Percentiles rank a stretch among this genome's conserved stretches.
phyloP scores from a whole-genome alignment of 2,888 invertebrate species.

The Corbicula japonica region DNA sequence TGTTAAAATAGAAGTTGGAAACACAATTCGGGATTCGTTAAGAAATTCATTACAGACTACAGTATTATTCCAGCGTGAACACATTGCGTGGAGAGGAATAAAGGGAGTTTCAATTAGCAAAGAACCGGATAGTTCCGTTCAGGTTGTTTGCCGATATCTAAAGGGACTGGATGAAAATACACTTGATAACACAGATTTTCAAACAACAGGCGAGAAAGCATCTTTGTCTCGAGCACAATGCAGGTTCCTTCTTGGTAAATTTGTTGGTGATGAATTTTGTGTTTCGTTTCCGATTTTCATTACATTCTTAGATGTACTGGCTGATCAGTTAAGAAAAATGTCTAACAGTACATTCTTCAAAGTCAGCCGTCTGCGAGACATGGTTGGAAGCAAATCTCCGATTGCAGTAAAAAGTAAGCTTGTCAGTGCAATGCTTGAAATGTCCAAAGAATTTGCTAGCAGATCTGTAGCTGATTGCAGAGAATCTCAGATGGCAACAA shows the following conservation, averaged over 20 bases:
- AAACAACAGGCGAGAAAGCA: conserved; percentile 34
- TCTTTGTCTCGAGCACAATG: conserved; percentile 49
- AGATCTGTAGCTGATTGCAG: conserved; percentile 44
- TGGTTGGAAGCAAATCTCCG: conserved; percentile 27
- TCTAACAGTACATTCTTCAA: conserved; percentile 69
- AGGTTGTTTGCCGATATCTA: conserved; percentile 71
- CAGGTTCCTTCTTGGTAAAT: conserved; percentile 44
- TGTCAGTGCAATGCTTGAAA: conserved; percentile 41
- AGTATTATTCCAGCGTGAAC: conserved; percentile 53
- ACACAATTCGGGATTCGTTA: conserved; percentile 63
- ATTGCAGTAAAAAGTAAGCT: conserved; percentile 32
- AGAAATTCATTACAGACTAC: conserved; percentile 65
- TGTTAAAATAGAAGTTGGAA: conserved; percentile 71
- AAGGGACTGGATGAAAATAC: conserved; percentile 29
- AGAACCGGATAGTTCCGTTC: conserved; percentile 67
- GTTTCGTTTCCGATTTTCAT: conserved; percentile 65
- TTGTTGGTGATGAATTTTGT: conserved; percentile 38
- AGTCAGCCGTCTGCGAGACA: conserved; percentile 42
- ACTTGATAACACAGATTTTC: conserved; percentile 58
- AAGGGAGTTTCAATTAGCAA: conserved; percentile 51
- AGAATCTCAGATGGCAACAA: conserved; percentile 30
- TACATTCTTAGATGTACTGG: conserved; percentile 69
- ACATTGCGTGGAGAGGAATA: conserved; percentile 62
- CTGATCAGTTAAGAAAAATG: conserved; percentile 74
- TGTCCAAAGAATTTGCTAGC: conserved; percentile 46